A percentile compares a stretch with the other conserved stretches of the same genome.
Conservation (phyloP, 2,888 invertebrate genomes). For the Malthinus seriepunctatus region DNA sequence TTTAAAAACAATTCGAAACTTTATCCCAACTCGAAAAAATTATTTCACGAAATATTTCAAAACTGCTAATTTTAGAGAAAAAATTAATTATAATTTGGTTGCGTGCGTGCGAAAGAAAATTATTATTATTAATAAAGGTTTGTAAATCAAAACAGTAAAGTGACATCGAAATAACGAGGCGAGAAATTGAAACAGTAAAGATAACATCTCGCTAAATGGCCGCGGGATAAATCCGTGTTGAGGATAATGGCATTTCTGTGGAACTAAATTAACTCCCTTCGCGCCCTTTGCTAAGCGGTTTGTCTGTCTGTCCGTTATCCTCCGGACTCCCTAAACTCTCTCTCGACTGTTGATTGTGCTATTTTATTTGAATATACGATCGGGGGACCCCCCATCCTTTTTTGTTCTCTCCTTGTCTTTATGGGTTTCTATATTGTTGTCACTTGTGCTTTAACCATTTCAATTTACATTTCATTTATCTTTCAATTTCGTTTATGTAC, state of each 20-base stretch:
- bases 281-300: constrained; percentile 44
- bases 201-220: constrained; percentile 56
- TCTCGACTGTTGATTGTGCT: constrained; percentile 18
- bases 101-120: neutral
- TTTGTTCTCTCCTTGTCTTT: no score
- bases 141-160: constrained; percentile 31
- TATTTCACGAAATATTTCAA: neutral
- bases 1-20: constrained; percentile 36
- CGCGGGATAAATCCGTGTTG: constrained; percentile 51
- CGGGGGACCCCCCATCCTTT: constrained; percentile 11
- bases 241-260: constrained; percentile 52
- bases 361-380: constrained; percentile 29
- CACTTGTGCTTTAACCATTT: constrained; percentile 22
- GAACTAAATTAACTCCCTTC: constrained; percentile 53
- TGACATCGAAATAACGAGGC: constrained; percentile 53
- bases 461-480: constrained; percentile 31
- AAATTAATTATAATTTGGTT: neutral
- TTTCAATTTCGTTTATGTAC: constrained; percentile 2
- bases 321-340: constrained; percentile 11
- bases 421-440: constrained; percentile 22
- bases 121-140: neutral
- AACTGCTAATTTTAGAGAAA: neutral
- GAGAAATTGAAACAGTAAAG: constrained; percentile 56
- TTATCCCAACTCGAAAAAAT: constrained; percentile 1
- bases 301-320: constrained; percentile 40